A percentile compares a stretch with the other conserved stretches of the same genome.
phyloP scores from a whole-genome alignment of 1,140 invertebrate genomes.

The Anastatus disparis region DNA sequence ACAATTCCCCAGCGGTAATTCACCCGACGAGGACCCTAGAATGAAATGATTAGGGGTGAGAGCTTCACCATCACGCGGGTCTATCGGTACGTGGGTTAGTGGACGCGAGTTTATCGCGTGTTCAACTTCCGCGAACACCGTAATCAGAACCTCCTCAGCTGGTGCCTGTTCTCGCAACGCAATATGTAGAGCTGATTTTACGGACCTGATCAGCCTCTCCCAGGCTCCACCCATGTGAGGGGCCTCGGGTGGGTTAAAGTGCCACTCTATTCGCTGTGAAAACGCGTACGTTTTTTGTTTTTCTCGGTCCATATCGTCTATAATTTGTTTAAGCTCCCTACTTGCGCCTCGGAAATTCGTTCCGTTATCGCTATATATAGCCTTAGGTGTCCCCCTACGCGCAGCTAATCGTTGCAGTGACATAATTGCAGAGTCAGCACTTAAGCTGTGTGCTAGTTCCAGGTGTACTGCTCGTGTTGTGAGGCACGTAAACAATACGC shows the following conservation, averaged over 20 bases:
- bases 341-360: no score
- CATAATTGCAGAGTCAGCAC: no score
- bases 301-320: conserved; percentile 30
- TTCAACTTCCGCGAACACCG: conserved; percentile 32
- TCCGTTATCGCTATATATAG: no score
- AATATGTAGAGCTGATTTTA: conserved; percentile 34
- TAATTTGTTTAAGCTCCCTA: no score
- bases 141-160: conserved; percentile 21
- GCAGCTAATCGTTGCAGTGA: no score
- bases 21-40: conserved; percentile 37
- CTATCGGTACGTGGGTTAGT: conserved; percentile 36
- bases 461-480: no score
- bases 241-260: no score
- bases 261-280: background rate
- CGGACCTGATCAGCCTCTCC: conserved; percentile 24
- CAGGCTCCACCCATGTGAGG: conserved; percentile 9
- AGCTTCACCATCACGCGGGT: conserved; percentile 25
- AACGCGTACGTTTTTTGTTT: conserved; percentile 2
- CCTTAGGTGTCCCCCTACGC: no score
- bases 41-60: conserved; percentile 53
- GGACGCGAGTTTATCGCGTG: no score
- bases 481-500: no score
- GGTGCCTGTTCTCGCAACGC: no score
- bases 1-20: background rate
- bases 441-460: no score